phyloP scores from a whole-genome alignment of 2,113 vertebrate species.

The Microcebus lehilahytsara region DNA sequence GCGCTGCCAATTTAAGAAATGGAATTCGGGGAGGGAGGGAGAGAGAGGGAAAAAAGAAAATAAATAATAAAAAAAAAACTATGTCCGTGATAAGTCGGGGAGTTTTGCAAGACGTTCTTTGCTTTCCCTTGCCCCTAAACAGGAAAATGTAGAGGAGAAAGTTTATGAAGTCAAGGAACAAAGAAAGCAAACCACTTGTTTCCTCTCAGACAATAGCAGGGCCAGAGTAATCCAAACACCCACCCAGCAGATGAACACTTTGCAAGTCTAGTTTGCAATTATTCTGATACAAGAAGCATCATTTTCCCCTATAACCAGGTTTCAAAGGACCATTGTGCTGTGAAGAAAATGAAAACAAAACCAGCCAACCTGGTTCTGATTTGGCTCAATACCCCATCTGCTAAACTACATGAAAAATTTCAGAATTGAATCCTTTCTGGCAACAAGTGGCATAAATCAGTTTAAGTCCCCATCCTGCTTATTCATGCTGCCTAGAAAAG shows the following conservation, averaged over 20 bases:
- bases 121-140: conserved; percentile 61
- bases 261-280: conserved; percentile 66
- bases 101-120: conserved; percentile 69
- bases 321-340: conserved; percentile 71
- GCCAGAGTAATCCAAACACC: conserved; percentile 56
- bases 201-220: conserved; percentile 65
- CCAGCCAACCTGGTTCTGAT: conserved; percentile 64
- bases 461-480: background rate
- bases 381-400: conserved; percentile 63
- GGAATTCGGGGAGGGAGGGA: conserved; percentile 76
- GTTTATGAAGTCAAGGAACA: conserved; percentile 79
- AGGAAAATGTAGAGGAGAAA: conserved; percentile 75
- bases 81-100: conserved; percentile 67
- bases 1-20: conserved; percentile 85
- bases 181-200: conserved; percentile 77
- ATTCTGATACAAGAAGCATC: conserved; percentile 68
- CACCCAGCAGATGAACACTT: conserved; percentile 61
- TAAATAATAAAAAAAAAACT: conserved; percentile 66
- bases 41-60: conserved; percentile 63
- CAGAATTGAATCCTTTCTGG: conserved; percentile 66
- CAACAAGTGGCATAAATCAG: conserved; percentile 83
- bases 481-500: conserved; percentile 41
- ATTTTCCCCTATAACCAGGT: conserved; percentile 49
- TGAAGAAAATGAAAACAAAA: conserved; percentile 74
- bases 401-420: conserved; percentile 66